Conservation (phyloP, 2,113 vertebrate genomes). For the Prunella himalayana region DNA sequence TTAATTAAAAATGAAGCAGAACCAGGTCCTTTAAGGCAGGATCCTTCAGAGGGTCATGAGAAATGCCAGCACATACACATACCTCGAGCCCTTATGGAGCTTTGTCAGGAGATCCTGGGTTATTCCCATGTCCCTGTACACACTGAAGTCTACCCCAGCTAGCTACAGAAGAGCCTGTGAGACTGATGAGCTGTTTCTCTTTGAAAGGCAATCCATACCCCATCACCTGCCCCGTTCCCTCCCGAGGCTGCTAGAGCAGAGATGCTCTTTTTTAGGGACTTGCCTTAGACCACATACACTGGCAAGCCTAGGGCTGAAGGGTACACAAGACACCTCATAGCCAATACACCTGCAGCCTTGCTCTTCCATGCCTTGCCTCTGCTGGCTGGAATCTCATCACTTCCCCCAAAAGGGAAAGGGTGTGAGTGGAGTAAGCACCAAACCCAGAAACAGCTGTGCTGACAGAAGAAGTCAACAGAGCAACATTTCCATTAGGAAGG, state of each 20-base stretch:
- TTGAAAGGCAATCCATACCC: neutral
- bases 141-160: neutral
- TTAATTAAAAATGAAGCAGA: conserved; percentile 49
- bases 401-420: neutral
- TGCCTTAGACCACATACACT: neutral
- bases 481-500: neutral
- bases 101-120: neutral
- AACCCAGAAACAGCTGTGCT: neutral
- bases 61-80: neutral
- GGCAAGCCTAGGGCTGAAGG: neutral
- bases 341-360: neutral
- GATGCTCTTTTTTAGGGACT: neutral
- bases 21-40: neutral
- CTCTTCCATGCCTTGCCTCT: neutral
- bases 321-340: neutral
- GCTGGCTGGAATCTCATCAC: neutral
- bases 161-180: neutral
- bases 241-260: neutral
- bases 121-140: neutral
- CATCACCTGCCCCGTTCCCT: neutral
- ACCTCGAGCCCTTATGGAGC: neutral
- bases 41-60: neutral
- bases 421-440: neutral
- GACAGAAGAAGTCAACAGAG: neutral
- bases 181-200: neutral